Evolutionary conservation across 1,140 invertebrate genomes (phyloP).

Genomic region (Drosophila simulans): DNA sequence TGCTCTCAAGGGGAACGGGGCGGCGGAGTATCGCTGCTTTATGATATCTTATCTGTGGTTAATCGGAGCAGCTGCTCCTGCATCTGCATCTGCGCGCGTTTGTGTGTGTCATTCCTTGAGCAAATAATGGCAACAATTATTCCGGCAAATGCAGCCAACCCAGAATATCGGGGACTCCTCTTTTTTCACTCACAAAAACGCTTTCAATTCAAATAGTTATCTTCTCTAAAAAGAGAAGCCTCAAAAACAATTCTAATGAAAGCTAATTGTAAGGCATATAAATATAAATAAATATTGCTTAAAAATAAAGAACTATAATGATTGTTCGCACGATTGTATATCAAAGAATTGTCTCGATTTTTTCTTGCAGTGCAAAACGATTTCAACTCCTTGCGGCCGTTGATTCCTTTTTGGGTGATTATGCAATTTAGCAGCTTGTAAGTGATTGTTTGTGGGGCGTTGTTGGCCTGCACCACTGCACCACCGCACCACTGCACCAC

Average conservation of each 20-base stretch:
- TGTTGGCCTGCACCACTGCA: conserved; percentile 38
- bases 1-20: background rate
- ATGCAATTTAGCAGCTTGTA: conserved; percentile 83
- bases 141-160: conserved; percentile 37
- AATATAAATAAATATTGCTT: no score
- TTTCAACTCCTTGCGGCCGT: conserved; percentile 45
- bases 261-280: no score
- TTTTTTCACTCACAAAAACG: conserved; percentile 11
- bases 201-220: background rate
- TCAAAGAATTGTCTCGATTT: no score
- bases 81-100: conserved; percentile 29
- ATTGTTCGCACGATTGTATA: no score
- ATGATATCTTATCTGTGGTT: conserved; percentile 70
- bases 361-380: conserved; percentile 12
- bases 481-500: conserved; percentile 8
- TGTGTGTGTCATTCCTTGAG: conserved; percentile 72
- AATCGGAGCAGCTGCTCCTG: conserved; percentile 49
- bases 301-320: no score
- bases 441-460: conserved; percentile 83
- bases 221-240: no score
- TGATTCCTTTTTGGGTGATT: conserved; percentile 78
- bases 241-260: no score
- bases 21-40: conserved; percentile 27
- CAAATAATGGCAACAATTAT: conserved; percentile 82
- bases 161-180: conserved; percentile 26